Evolutionary conservation across 1,140 invertebrate genomes (phyloP), one percentile per base, ranked within the genome.

Genomic region (Cataglyphis hispanica): DNA sequence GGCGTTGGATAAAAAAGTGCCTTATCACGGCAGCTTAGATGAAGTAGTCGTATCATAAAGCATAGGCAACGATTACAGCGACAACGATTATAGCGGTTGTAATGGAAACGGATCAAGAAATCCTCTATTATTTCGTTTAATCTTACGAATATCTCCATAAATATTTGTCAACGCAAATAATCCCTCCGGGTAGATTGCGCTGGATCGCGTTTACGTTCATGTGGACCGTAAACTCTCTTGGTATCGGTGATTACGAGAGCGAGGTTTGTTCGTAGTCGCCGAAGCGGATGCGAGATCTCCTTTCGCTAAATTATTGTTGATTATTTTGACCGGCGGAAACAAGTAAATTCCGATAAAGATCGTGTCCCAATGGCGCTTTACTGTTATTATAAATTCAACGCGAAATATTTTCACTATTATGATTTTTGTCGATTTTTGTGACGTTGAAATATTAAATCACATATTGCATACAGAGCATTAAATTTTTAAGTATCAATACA

Each of bases 91-190:
- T 10, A 83, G 66, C 40, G 19, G 34, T 11, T 64, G 56, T 63
- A 84, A 84, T 89, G 63, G 74, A 58, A 37, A 22, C 5, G 8
- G 22, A 25, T 43, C 78, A 74, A 80, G 84, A 75, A 80, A 16
- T 60, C 60, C 78, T 87, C 74, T 76, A 89, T 85, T 87, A 89
- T 89, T 89, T 89, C 85, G 78, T 89, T 88, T 84, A 86, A 87
- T 78, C 75, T 83, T 84, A 85, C 67, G 64, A 86, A 87, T 86
- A 84, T 72, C 64, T 53, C 78, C 64, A 89, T 91, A 87, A 89
- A 86, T 88, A 89, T 90, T 89, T 87, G 84, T 91, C 74, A 61
- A 85, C 46, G 75, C 67, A 72, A 69, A 31, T 31, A 31, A 31
- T 2, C 27, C n/a, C 22, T 25, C n/a, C 72, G 72, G 34, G n/a